phyloP scores from a whole-genome alignment of 2,113 vertebrate species.

The Parotia lawesii region DNA sequence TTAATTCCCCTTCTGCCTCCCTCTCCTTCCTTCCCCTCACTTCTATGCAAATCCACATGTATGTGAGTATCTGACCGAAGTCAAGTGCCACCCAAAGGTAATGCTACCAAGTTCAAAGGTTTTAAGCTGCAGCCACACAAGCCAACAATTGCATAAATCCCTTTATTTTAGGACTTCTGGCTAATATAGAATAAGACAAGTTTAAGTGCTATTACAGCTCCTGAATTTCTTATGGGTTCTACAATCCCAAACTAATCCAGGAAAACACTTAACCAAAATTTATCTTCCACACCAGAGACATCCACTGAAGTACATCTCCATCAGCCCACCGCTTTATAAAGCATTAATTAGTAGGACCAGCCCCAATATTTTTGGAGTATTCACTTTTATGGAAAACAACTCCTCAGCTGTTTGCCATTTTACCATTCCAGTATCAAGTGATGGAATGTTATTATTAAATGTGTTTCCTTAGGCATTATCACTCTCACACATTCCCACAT shows the following conservation, averaged over 20 bases:
- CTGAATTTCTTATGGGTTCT: background rate
- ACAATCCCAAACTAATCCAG: background rate
- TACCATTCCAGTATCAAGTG: background rate
- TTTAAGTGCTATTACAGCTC: background rate
- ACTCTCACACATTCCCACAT: background rate
- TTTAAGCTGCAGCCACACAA: background rate
- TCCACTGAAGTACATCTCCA: background rate
- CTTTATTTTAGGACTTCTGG: background rate
- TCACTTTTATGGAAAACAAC: background rate
- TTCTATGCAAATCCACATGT: accelerated
- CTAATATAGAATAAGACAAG: background rate
- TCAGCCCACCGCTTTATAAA: background rate
- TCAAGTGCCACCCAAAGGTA: background rate
- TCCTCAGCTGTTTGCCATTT: background rate
- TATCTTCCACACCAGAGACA: background rate
- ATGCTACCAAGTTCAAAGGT: background rate
- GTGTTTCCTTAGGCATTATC: background rate
- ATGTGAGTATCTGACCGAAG: background rate
- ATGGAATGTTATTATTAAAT: background rate
- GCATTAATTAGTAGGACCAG: background rate
- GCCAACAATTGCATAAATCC: background rate
- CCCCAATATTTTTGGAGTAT: background rate
- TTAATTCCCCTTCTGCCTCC: background rate
- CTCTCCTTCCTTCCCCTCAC: background rate
- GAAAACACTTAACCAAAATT: background rate